Evolutionary conservation across 2,797 vertebrate genomes (phyloP).

Genomic region (Chiroxiphia lanceolata): DNA sequence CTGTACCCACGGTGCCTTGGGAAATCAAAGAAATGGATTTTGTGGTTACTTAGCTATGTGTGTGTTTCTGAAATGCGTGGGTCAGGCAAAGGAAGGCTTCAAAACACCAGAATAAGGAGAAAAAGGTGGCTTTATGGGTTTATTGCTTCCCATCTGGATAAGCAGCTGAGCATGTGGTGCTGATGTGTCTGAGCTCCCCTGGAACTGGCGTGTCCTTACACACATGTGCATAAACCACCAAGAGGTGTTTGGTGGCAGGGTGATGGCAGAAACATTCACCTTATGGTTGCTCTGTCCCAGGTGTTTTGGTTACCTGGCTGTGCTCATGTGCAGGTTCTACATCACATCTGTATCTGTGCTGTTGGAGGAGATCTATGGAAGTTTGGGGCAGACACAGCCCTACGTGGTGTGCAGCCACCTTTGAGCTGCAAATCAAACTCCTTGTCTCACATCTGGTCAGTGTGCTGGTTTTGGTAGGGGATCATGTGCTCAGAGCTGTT

Average conservation of each 20-base stretch:
- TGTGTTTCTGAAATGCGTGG: fast-evolving
- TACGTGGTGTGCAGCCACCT: neutral
- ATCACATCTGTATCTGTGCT: neutral
- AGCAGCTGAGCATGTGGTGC: fast-evolving
- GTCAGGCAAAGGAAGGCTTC: neutral
- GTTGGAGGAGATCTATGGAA: neutral
- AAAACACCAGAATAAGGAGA: neutral
- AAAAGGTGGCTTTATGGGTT: neutral
- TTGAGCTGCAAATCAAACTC: neutral
- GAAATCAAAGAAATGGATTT: neutral
- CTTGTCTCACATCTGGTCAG: neutral
- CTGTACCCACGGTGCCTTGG: neutral
- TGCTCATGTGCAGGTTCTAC: fast-evolving
- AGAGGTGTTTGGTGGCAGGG: neutral
- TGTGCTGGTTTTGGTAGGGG: neutral
- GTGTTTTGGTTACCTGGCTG: neutral
- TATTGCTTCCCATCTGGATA: neutral
- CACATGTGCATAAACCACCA: fast-evolving
- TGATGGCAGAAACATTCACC: neutral
- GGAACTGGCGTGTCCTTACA: fast-evolving
- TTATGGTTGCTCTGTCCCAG: neutral
- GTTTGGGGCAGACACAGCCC: neutral
- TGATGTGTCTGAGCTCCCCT: fast-evolving
- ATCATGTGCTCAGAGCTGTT: neutral
- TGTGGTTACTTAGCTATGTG: fast-evolving